Evolutionary conservation across 2,888 invertebrate species (phyloP), one percentile per base, ranked within the genome.

Genomic region (Macropis europaea): DNA sequence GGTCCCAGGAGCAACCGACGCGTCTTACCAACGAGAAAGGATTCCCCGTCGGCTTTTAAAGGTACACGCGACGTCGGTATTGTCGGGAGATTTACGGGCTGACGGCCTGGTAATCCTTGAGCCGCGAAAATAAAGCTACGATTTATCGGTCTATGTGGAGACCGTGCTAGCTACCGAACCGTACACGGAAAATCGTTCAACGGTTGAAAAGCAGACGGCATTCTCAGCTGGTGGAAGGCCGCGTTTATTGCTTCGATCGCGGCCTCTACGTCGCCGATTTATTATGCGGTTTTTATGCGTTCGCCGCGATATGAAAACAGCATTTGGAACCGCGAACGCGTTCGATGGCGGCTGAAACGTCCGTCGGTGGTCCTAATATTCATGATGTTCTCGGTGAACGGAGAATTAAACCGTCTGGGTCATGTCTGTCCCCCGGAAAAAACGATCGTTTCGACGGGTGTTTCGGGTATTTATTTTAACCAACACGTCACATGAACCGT

Each of bases 91-190:
- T 73, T 66, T 73, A 66, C 60, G 40, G 24, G 22, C 50, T 15
- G 30, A 28, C 40, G 40, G 22, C 2, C 28, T 2, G 40, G 53
- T 61, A 73, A 73, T 66, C 50, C 66, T 59, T 32, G 66, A 52
- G 54, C 32, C 52, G 17, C 34, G 22, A 61, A 40, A 73, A 73
- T 59, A 66, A 61, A 73, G 56, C 48, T 24, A 15, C 19, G 73
- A 73, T 72, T 66, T 72, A 73, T 66, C 48, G n/a, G 60, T 17
- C n/a, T 15, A n/a, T 7, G 7, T 5, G n/a, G 40, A 28, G 19
- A 24, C n/a, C 17, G 19, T 34, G 17, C 15, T 4, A 28, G 43
- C 13, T 17, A 13, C 6, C 26, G 38, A 47, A 28, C 17, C 48
- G 36, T 45, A 42, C 59, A 50, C 38, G 26, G 54, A 40, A 57